Evolutionary conservation across 2,113 vertebrate genomes (phyloP), one percentile per base, ranked within the genome.

Genomic region (Apteryx owenii): DNA sequence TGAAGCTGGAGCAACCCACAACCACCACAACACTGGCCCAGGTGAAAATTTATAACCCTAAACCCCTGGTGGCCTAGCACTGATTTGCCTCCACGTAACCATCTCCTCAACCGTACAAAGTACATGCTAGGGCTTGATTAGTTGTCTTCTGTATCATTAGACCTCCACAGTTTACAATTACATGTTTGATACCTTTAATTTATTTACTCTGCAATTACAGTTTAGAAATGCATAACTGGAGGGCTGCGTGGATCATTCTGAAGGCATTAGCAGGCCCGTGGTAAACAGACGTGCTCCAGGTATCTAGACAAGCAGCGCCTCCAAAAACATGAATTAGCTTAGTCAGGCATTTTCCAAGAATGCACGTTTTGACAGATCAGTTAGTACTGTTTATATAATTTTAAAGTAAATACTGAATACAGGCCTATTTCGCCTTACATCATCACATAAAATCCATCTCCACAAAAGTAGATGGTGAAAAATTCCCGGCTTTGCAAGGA

Each of bases 251-350:
- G 68, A 72, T 69, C 48, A 15, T 53, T 20, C 56, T 22, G 78
- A 44, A 58, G 64, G 36, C 8, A 7, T 51, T 62, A 42, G 29
- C 51, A 26, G 71, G 91, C 42, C 50, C 5, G 4, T 36, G 71
- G 51, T 22, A 42, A 82, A 78, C 86, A 85, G 66, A 65, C 2
- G 5, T 46, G 86, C 84, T 94, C 23, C 7, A 12, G 69, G 60
- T 46, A 50, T 66, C 75, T 88, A 82, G 26, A 44, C 68, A 72
- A 80, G 81, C 60, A 69, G 23, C 64, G 42, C 62, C 76, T 12
- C 86, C 85, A 85, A 85, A 95, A 65, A 7, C 80, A 88, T 11
- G 26, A 50, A 56, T 58, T 80, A 92, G 50, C 82, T 70, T 82
- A 42, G 53, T 42, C 77, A 51, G 26, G 56, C 1, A 0, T 78